Evolutionary conservation across 2,797 vertebrate genomes (phyloP), one percentile per base, ranked within the genome.

Genomic region (Lacerta viridis): DNA sequence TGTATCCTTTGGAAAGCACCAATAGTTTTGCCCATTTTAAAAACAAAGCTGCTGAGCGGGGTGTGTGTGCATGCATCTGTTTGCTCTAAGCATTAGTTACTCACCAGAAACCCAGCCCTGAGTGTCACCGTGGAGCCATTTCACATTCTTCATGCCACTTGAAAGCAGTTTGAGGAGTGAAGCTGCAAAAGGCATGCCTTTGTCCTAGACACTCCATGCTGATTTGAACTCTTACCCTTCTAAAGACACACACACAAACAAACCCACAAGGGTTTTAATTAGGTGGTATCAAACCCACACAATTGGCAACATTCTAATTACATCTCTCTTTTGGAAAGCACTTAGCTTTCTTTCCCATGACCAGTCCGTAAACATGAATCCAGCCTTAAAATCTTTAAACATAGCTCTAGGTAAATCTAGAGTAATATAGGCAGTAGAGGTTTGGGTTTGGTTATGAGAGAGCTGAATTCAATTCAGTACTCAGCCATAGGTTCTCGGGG

Each of bases 71-170:
- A 27, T 15, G 36, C 10, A 66, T 68, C 3, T 79, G n/a, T 41
- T 81, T 89, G 46, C 79, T 39, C 89, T 75, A 36, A 1, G 88
- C 41, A 69, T 64, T 55, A 78, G 7, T 0, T 68, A 81, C 76
- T 76, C 15, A 9, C 88, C 43, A 90, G 89, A 25, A 75, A 88
- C 75, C 33, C 84, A 94, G 86, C 87, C 90, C 84, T 61, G 68
- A 55, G 0, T 20, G 84, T 82, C 61, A 88, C 89, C 91, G 7
- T 39, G 80, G 15, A 20, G 91, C 41, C 86, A 75, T 92, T 93
- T 92, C 72, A 78, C 78, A 25, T 94, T 92, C 85, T 87, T 86
- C 84, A 36, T 85, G 87, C 78, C 72, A 23, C 92, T 84, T 81
- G 25, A 80, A 66, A 85, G 71, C 27, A 18, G 6, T n/a, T 50